Percentiles rank a stretch among this genome's conserved stretches.
These are phyloP conservation scores for Cirrhinus molitorella DNA, from an alignment of 2,797 vertebrate species.

Conservation along the genomic window DNA sequence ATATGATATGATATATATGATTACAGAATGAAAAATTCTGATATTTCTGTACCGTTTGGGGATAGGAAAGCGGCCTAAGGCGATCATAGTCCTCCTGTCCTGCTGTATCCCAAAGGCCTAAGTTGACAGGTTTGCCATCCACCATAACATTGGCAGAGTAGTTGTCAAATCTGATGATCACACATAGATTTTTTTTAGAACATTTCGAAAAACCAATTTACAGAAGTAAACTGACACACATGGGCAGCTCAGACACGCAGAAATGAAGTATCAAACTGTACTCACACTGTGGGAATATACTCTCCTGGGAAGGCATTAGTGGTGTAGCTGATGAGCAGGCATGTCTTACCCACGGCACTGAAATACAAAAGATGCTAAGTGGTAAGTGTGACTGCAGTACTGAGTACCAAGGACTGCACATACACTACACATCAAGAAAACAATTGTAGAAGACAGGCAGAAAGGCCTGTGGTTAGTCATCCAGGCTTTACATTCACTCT, in stretches of 20 bases:
- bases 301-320: constrained; percentile 92
- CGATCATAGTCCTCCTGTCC: constrained; percentile 90
- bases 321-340: constrained; percentile 90
- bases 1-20: too few relatives aligned
- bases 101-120: constrained; percentile 90
- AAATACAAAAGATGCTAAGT: constrained; percentile 34
- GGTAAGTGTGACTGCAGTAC: neutral
- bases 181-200: neutral
- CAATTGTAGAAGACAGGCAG: neutral
- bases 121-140: constrained; percentile 89
- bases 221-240: neutral
- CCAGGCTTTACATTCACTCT: neutral
- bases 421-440: neutral
- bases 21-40: neutral
- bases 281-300: constrained; percentile 91
- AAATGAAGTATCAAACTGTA: neutral
- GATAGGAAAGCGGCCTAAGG: constrained; percentile 88
- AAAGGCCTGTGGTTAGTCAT: constrained; percentile 5
- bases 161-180: constrained; percentile 83
- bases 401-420: neutral
- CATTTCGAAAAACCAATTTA: neutral
- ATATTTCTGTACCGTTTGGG: constrained; percentile 82
- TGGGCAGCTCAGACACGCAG: neutral
- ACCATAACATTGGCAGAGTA: constrained; percentile 93
- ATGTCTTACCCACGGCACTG: constrained; percentile 91